Percentiles rank a stretch among this genome's conserved stretches.
These are phyloP conservation scores for Petromus typicus DNA, from an alignment of 2,113 vertebrate species.

Conservation along the genomic window DNA sequence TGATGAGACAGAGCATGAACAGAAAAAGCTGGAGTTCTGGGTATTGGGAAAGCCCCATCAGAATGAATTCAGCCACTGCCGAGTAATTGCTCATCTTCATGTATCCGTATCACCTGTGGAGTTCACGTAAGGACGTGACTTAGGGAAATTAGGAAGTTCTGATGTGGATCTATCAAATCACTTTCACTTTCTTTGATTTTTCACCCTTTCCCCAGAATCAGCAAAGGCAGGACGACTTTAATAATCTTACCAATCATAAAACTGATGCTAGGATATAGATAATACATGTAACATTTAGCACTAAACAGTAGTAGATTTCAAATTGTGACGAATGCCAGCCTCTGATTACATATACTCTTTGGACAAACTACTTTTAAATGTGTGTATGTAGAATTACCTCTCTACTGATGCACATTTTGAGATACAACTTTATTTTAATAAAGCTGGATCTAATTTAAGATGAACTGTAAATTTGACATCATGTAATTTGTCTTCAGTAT, in stretches of 20 bases:
- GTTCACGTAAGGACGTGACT: background rate
- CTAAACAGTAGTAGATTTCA: background rate
- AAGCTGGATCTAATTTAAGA: background rate
- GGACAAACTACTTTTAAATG: background rate
- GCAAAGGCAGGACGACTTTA: background rate
- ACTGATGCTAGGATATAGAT: background rate
- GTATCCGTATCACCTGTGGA: background rate
- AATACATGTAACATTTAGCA: background rate
- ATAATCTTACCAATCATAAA: background rate
- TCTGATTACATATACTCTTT: background rate
- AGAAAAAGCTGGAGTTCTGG: slow-evolving; percentile 59
- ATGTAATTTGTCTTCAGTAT: background rate
- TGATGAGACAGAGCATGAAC: slow-evolving; percentile 52
- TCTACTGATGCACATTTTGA: background rate
- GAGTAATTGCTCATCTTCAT: slow-evolving; percentile 57
- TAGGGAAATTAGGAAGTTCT: background rate
- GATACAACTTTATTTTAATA: background rate
- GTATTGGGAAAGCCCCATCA: slow-evolving; percentile 67
- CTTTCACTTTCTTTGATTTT: slow-evolving; percentile 19
- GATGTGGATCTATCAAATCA: background rate
- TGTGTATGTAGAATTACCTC: background rate
- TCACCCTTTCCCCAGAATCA: background rate
- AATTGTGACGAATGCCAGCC: background rate
- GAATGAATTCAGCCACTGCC: slow-evolving; percentile 59
- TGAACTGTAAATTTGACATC: background rate